These are phyloP conservation scores for Actinernus sp. DNA, from an alignment of 92 coral and sea anemone genomes.

Conservation along the genomic window DNA sequence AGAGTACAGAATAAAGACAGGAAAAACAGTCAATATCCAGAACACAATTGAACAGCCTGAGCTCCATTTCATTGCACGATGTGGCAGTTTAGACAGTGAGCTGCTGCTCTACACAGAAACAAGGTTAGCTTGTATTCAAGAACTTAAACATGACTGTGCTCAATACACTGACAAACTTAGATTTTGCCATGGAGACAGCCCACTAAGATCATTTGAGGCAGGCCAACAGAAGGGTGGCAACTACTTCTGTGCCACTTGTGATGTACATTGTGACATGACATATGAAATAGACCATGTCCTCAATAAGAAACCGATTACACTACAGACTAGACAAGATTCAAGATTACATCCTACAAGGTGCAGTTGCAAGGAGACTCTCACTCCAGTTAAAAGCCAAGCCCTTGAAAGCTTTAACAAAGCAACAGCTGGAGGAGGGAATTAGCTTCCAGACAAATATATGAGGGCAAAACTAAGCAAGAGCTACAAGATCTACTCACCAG, in stretches of 20 bases:
- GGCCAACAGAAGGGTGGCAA: slow-evolving; percentile 62
- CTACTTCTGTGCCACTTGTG: slow-evolving; percentile 64
- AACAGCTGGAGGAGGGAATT: slow-evolving; percentile 41
- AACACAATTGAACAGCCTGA: slow-evolving; percentile 35
- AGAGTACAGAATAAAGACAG: slow-evolving; percentile 22
- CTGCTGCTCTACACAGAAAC: slow-evolving; percentile 45
- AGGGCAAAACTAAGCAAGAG: slow-evolving; percentile 30
- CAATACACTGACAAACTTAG: slow-evolving; percentile 14
- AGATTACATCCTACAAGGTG: slow-evolving; percentile 29
- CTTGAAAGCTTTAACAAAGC: slow-evolving; percentile 9
- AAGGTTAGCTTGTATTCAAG: slow-evolving; percentile 39
- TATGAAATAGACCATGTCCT: slow-evolving; percentile 55
- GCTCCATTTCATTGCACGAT: slow-evolving; percentile 27
- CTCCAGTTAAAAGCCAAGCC: slow-evolving; percentile 36
- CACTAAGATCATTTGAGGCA: slow-evolving; percentile 44
- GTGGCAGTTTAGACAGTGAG: slow-evolving; percentile 34
- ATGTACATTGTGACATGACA: slow-evolving; percentile 28
- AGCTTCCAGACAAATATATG: slow-evolving; percentile 14
- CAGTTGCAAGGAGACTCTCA: slow-evolving; percentile 33
- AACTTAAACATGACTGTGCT: background rate
- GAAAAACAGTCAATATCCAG: slow-evolving; percentile 23
- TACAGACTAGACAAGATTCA: slow-evolving; percentile 43
- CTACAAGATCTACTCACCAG: slow-evolving; percentile 10
- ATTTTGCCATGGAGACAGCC: slow-evolving; percentile 53
- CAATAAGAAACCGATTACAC: slow-evolving; percentile 6